Evolutionary conservation across 1,140 invertebrate species (phyloP), one percentile per base, ranked within the genome.

Genomic region (Sinella curviseta): DNA sequence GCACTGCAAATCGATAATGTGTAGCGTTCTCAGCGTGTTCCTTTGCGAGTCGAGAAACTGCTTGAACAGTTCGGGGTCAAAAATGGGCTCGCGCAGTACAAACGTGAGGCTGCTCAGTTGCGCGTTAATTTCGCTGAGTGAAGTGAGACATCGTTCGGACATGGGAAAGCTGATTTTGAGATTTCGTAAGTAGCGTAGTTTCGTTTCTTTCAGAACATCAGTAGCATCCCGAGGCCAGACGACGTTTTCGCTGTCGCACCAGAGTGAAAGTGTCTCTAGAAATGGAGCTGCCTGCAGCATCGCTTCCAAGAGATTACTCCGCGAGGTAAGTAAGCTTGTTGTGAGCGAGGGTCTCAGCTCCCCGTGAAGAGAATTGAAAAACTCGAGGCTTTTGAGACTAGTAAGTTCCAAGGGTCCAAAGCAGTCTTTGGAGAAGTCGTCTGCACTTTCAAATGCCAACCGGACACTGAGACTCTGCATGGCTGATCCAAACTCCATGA

Each of bases 101-200:
- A 75, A 75, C 2, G 28, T 75, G 34, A 75, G 28, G 3, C 33
- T 31, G 2, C 33, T 39, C 17, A 75, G 39, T 30, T 75, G 74
- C 3, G 39, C 74, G 24, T 75, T 75, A 26, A 75, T 54, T 3
- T 54, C 35, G 28, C 74, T 39, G 17, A 75, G 28, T n/a, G 34
- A 48, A 4, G 24, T 16, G 1, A 75, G 28, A 17, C 39, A 54
- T 2, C 39, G 12, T 12, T 36, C 16, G 16, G 74, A 24, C 74
- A 75, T 75, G 3, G 74, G 74, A 30, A 75, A 75, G 74, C 35
- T 48, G 3, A 75, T 48, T 30, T 75, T 75, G 2, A 75, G 39
- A 20, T 48, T 75, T 28, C 28, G 34, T 24, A 75, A 48, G 16
- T 75, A 28, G 1, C 35, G 3, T 8, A 75, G 28, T 54, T 75